Evolutionary conservation across 2,797 vertebrate genomes (phyloP).

Genomic region (Microtus obscurus): DNA sequence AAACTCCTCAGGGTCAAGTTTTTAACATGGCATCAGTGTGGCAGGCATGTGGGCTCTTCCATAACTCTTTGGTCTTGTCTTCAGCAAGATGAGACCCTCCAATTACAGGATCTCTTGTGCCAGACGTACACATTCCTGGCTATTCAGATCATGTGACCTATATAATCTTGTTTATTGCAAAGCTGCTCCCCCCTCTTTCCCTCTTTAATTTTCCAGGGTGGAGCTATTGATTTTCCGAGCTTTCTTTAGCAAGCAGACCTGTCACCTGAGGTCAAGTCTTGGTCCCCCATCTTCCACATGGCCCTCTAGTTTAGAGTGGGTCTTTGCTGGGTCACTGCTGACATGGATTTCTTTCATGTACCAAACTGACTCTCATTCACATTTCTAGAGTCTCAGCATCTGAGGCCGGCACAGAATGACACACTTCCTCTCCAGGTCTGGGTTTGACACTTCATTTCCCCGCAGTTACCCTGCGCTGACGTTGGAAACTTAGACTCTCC

Average conservation of each 20-base stretch:
- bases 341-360: not conserved
- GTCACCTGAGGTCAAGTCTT: not conserved
- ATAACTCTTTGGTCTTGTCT: not conserved
- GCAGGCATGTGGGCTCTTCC: not conserved
- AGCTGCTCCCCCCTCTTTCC: not conserved
- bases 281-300: not conserved
- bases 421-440: slow-evolving; percentile 10
- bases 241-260: no score
- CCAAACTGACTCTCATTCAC: slow-evolving; percentile 1
- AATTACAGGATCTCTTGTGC: not conserved
- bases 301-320: not conserved
- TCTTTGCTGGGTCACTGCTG: not conserved
- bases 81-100: not conserved
- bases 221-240: not conserved
- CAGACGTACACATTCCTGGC: not conserved
- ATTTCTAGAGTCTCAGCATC: slow-evolving; percentile 58
- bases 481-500: slow-evolving; percentile 59
- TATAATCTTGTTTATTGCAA: not conserved
- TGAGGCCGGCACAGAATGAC: not conserved
- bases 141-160: not conserved
- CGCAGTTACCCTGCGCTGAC: slow-evolving; percentile 31
- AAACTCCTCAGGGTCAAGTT: not conserved
- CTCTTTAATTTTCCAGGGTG: not conserved
- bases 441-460: slow-evolving; percentile 60
- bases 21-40: not conserved